Percentiles rank a stretch among this genome's conserved stretches.
Evolutionary conservation across 2,113 vertebrate genomes (phyloP).

Genomic region (Clarias gariepinus): DNA sequence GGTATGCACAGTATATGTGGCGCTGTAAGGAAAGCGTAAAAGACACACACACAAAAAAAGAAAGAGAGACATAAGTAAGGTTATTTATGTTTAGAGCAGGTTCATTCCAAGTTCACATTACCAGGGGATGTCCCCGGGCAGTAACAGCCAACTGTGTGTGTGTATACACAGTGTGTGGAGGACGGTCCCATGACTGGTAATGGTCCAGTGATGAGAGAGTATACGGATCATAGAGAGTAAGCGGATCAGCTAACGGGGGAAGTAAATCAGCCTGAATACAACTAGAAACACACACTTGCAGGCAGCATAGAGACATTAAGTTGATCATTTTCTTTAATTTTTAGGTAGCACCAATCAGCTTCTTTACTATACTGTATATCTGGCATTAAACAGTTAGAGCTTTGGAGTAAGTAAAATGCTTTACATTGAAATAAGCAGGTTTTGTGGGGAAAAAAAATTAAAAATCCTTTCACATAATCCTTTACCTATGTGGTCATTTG

Average conservation of each 20-base stretch:
- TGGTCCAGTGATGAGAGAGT: conserved; percentile 54
- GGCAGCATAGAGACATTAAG: background rate
- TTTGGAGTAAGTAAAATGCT: background rate
- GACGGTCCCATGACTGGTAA: conserved; percentile 60
- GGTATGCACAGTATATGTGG: background rate
- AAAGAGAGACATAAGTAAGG: conserved; percentile 68
- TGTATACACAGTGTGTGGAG: conserved; percentile 45
- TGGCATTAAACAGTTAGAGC: background rate
- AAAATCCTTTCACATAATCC: background rate
- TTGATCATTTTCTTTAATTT: background rate
- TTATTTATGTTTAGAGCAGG: conserved; percentile 76
- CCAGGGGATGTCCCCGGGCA: conserved; percentile 73
- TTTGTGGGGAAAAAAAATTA: background rate
- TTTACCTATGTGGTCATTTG: background rate
- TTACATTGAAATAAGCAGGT: background rate
- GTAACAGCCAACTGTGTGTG: conserved; percentile 62
- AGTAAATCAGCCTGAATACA: conserved; percentile 71
- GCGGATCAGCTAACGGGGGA: conserved; percentile 38
- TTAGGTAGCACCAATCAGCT: no score
- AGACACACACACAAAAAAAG: conserved; percentile 37
- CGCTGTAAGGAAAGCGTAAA: conserved; percentile 53
- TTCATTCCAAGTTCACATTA: conserved; percentile 82
- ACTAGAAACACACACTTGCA: conserved; percentile 48
- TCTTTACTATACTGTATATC: no score
- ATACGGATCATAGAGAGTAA: conserved; percentile 13